Percentiles rank a stretch among this genome's conserved stretches.
Evolutionary conservation across 2,888 invertebrate species (phyloP).

Genomic region (Mayetiola destructor): DNA sequence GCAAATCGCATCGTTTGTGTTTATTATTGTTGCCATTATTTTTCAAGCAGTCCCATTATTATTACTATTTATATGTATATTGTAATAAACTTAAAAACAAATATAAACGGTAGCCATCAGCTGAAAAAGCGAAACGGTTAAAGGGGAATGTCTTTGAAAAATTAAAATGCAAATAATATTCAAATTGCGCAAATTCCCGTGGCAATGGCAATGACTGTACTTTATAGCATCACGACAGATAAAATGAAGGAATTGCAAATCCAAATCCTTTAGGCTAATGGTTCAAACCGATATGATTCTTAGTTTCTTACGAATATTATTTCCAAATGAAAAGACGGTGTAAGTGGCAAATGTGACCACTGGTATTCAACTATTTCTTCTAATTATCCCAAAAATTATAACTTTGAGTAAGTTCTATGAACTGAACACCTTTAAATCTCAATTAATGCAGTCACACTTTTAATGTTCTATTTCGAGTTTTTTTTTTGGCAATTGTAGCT

Average conservation of each 20-base stretch:
- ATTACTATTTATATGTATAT: constrained; percentile 11
- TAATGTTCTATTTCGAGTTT: constrained; percentile 4
- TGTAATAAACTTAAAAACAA: not conserved
- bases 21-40: constrained; percentile 10
- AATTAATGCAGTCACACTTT: not conserved
- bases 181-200: not conserved
- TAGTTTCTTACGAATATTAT: not conserved
- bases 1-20: constrained; percentile 11
- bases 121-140: not conserved
- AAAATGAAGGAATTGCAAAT: not conserved
- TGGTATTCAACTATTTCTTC: not conserved
- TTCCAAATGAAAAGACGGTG: not conserved
- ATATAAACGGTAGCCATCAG: not conserved
- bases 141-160: constrained; percentile 10
- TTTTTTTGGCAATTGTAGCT: too few species aligned
- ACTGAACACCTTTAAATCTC: constrained; percentile 8
- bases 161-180: not conserved
- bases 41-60: not conserved
- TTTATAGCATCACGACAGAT: not conserved
- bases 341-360: not conserved
- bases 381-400: not conserved
- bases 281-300: not conserved
- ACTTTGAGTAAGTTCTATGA: constrained; percentile 3
- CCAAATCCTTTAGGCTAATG: not conserved
- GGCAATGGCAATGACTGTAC: too few species aligned